Base-by-base conservation (phyloP, 2,797 vertebrate species). In the Holocentrus rufus region DNA sequence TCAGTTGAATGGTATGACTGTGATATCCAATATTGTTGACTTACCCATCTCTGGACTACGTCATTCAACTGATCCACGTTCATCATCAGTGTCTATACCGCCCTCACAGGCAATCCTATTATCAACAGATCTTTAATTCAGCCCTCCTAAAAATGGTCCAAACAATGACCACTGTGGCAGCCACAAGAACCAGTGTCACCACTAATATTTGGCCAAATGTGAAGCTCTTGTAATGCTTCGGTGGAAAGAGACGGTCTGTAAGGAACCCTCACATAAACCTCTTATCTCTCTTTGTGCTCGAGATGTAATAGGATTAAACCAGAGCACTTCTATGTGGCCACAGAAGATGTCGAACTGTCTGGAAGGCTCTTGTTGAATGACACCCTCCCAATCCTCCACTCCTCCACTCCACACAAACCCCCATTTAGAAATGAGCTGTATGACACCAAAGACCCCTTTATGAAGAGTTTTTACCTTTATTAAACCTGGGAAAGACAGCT, bases 21-120 rank as follows among this genome's bases (percentile, higher is more conserved):
- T 34, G 22, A 30, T 8, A 31, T 18, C 56, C 1, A 73, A 74
- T 62, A 57, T 13, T 25, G 65, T 57, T 76, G 84, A 95, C 97
- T 96, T 93, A 98, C 97, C 18, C 97, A 97, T 97, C 92, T 95
- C 81, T 93, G 93, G 91, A 98, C 93, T 82, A 96, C 77, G 34
- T 92, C 92, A 36, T 95, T 92, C 91, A 96, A 90, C 80, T 96
- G 94, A 69, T 95, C 93, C 82, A 93, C 89, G 57, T 94, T 93
- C 96, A 96, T 96, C 84, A 30, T 81, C 64, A 76, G 56, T 6
- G 25, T 75, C 14, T 58, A 73, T 73, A 70, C 34, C 36, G 64
- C 54, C 31, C 67, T 76, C 62, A 55, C 46, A 18, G 50, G 5
- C 71, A 87, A 85, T 88, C 87, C 87, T 82, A 60, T 82, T 82